Evolutionary conservation across 2,888 invertebrate species (phyloP).

Genomic region (Aphidius colemani): DNA sequence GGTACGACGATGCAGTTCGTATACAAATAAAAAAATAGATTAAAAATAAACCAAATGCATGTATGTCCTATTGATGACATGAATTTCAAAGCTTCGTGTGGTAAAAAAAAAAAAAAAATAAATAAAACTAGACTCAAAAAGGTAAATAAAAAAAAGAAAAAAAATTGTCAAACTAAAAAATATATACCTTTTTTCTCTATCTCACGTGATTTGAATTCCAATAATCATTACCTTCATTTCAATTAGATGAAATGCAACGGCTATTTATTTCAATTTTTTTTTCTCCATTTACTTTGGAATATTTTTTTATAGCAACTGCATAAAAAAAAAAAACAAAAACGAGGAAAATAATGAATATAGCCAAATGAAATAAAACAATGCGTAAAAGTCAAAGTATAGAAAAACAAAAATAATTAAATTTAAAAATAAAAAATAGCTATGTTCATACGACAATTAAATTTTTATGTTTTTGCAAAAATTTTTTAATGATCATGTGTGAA

Average conservation of each 20-base stretch:
- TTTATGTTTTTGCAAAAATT: too few relatives aligned
- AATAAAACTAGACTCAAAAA: background rate
- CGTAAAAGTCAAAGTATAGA: too few relatives aligned
- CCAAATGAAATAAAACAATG: too few relatives aligned
- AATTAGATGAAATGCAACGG: constrained; percentile 10
- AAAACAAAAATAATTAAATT: too few relatives aligned
- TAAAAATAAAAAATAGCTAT: too few relatives aligned
- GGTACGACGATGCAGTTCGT: constrained; percentile 4
- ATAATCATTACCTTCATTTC: constrained; percentile 15
- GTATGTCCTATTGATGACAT: constrained; percentile 13
- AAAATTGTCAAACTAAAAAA: background rate
- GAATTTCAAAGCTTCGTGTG: constrained; percentile 15
- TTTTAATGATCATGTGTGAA: too few relatives aligned
- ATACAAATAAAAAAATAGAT: background rate
- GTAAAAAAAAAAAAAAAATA: constrained; percentile 11
- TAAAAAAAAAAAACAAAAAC: too few relatives aligned
- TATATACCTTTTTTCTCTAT: constrained; percentile 8
- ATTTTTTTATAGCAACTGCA: too few relatives aligned
- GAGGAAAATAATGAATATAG: too few relatives aligned
- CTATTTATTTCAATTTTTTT: background rate
- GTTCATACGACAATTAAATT: too few relatives aligned
- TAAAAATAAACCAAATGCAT: constrained; percentile 3
- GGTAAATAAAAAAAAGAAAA: background rate
- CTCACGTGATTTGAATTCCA: constrained; percentile 18
- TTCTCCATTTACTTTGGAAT: too few relatives aligned